phyloP scores from a whole-genome alignment of 2,888 invertebrate genomes.

The Volucella zonaria region DNA sequence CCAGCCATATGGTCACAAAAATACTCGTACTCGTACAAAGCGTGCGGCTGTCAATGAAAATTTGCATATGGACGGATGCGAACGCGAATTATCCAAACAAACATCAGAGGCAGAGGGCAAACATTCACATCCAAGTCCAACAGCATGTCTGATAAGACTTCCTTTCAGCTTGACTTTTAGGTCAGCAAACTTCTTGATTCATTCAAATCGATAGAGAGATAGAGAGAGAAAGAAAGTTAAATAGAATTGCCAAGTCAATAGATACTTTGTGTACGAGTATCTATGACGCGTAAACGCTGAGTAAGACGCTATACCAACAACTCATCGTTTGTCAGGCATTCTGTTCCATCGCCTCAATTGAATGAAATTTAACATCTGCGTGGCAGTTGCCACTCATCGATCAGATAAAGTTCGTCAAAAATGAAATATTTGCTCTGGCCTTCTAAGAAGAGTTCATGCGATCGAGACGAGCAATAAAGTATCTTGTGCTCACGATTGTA shows the following conservation, averaged over 20 bases:
- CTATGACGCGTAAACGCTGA: conserved; percentile 44
- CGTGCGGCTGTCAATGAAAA: conserved; percentile 36
- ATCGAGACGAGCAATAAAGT: background rate
- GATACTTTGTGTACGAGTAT: background rate
- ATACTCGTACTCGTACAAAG: conserved; percentile 13
- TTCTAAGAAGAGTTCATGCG: background rate
- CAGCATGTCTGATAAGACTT: conserved; percentile 51
- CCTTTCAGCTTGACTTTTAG: conserved; percentile 61
- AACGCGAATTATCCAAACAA: conserved; percentile 41
- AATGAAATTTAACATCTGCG: conserved; percentile 47
- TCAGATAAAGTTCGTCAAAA: conserved; percentile 41
- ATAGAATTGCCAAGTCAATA: background rate
- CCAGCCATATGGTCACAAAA: conserved; percentile 50
- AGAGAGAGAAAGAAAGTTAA: no score
- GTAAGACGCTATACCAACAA: conserved; percentile 4
- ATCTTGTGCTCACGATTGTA: background rate
- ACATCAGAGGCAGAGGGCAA: conserved; percentile 43
- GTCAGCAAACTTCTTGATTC: conserved; percentile 33
- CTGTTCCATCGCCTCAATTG: background rate
- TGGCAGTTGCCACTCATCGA: conserved; percentile 40
- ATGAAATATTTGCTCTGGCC: conserved; percentile 2
- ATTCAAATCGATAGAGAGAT: conserved; percentile 1
- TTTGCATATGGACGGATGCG: conserved; percentile 58
- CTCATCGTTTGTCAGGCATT: background rate
- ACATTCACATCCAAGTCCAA: conserved; percentile 19